A percentile compares a stretch with the other conserved stretches of the same genome.
phyloP scores from a whole-genome alignment of 2,113 vertebrate species.

The Aptenodytes forsteri region DNA sequence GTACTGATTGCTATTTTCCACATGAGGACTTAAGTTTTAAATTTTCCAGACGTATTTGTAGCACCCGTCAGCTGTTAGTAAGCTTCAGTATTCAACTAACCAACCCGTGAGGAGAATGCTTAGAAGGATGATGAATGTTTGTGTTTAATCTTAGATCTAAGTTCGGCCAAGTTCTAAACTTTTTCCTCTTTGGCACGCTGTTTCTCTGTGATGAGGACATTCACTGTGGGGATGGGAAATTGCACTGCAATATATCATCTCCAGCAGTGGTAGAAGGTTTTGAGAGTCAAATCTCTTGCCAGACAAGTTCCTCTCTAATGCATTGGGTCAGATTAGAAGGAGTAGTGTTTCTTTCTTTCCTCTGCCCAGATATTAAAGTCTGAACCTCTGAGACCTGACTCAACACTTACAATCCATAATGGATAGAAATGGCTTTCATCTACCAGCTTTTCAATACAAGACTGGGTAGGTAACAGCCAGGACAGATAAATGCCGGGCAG shows the following conservation, averaged over 20 bases:
- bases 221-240: neutral
- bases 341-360: neutral
- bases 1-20: neutral
- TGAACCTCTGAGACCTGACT: neutral
- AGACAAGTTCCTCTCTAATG: neutral
- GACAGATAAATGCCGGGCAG: neutral
- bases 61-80: neutral
- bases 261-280: neutral
- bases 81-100: neutral
- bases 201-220: neutral
- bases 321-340: neutral
- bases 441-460: neutral
- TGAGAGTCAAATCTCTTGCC: neutral
- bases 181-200: neutral
- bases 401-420: neutral
- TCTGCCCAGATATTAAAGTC: neutral
- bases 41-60: neutral
- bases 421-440: neutral
- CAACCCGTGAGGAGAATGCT: neutral
- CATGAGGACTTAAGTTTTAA: neutral
- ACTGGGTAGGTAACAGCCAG: neutral
- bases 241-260: neutral
- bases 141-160: neutral
- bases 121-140: neutral
- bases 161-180: neutral